These are phyloP conservation scores for Drosophila lutescens DNA, from an alignment of 2,888 invertebrate species.

Conservation along the genomic window DNA sequence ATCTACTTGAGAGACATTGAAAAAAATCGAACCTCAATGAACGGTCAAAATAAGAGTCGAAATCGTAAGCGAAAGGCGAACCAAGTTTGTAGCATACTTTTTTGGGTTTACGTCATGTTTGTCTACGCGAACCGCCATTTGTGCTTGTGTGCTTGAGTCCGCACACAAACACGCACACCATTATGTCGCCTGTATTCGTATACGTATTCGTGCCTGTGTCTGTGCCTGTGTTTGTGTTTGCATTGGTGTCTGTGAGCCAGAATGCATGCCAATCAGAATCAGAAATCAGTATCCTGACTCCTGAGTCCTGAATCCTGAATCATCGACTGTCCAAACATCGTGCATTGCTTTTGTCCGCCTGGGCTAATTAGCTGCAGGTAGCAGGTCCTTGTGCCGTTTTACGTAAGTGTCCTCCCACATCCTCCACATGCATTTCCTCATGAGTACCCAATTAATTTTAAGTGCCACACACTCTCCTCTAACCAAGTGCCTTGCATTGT, in stretches of 20 bases:
- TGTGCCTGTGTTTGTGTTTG: slow-evolving; percentile 40
- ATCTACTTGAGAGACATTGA: neutral
- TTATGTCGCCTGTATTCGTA: slow-evolving; percentile 27
- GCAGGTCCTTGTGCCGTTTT: slow-evolving; percentile 53
- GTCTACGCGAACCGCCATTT: slow-evolving; percentile 53
- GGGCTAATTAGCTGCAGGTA: slow-evolving; percentile 47
- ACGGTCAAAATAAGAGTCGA: slow-evolving; percentile 24
- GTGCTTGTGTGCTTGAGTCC: slow-evolving; percentile 42
- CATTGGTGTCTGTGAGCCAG: slow-evolving; percentile 25
- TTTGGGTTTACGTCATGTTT: slow-evolving; percentile 77
- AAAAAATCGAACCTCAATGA: slow-evolving; percentile 18
- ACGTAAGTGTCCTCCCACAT: slow-evolving; percentile 63
- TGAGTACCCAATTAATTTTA: slow-evolving; percentile 15
- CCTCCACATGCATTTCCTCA: slow-evolving; percentile 7
- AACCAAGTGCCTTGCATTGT: slow-evolving; percentile 37
- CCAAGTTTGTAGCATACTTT: slow-evolving; percentile 64
- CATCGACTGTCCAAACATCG: slow-evolving; percentile 31
- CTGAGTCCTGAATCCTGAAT: slow-evolving; percentile 46
- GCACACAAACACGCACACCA: slow-evolving; percentile 28
- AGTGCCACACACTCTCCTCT: slow-evolving; percentile 4
- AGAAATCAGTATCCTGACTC: slow-evolving; percentile 2
- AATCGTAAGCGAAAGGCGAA: slow-evolving; percentile 26
- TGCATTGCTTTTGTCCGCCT: slow-evolving; percentile 43
- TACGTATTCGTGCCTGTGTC: slow-evolving; percentile 17
- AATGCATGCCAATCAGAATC: slow-evolving; percentile 58